Conservation (phyloP, 1,140 invertebrate genomes). For the Chionoecetes opilio region DNA sequence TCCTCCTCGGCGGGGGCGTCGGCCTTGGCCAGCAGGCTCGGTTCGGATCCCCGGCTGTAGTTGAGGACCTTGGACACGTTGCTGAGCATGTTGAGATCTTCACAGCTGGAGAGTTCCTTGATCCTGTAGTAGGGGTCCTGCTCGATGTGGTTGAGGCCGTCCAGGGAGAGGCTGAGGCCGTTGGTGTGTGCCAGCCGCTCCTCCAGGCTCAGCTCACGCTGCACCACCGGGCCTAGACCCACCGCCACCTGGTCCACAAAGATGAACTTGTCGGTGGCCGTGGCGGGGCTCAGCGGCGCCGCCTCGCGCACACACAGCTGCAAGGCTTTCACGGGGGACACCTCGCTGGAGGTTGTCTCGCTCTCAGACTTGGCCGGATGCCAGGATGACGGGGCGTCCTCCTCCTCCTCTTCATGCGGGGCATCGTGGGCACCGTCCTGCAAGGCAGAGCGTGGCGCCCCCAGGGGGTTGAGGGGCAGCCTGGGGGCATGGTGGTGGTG, state of each 20-base stretch:
- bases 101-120: conserved; percentile 69
- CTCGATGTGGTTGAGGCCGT: conserved; percentile 77
- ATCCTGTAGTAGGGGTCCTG: conserved; percentile 64
- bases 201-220: conserved; percentile 5
- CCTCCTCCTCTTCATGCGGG: conserved; percentile 23
- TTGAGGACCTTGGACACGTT: conserved; percentile 53
- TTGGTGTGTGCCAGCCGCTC: conserved; percentile 64
- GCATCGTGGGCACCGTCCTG: conserved; percentile 17
- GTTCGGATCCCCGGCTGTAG: conserved; percentile 61
- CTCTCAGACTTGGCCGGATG: conserved; percentile 51
- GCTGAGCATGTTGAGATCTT: conserved; percentile 69
- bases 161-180: conserved; percentile 76
- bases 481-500: conserved; percentile 62
- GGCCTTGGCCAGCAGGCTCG: conserved; percentile 63
- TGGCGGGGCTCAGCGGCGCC: conserved; percentile 35
- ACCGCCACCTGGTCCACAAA: conserved; percentile 66
- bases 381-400: conserved; percentile 24
- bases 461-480: conserved; percentile 51
- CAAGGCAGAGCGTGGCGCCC: background rate
- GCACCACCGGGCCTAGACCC: conserved; percentile 19
- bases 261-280: conserved; percentile 68
- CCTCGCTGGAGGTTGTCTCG: conserved; percentile 74
- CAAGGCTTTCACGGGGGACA: conserved; percentile 50
- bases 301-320: conserved; percentile 65
- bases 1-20: conserved; percentile 62